These are phyloP conservation scores for Zosterops borbonicus DNA, from an alignment of 2,113 vertebrate species.

Conservation along the genomic window DNA sequence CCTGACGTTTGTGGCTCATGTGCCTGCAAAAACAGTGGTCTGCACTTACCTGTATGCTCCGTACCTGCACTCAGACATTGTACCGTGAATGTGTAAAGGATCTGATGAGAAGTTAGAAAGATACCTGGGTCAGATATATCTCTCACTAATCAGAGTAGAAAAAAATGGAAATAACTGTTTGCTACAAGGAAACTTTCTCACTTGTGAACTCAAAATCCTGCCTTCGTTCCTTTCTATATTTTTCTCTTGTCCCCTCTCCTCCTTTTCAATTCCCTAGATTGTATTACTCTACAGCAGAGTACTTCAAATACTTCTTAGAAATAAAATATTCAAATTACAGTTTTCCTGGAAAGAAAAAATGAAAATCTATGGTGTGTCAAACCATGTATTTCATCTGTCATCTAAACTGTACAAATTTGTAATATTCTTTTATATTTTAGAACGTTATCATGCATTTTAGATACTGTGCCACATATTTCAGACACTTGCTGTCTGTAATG, in stretches of 20 bases:
- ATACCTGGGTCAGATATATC: not conserved
- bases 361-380: constrained; percentile 30
- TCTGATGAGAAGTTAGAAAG: not conserved
- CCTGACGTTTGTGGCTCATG: not conserved
- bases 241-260: not conserved
- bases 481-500: constrained; percentile 7
- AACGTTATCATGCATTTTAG: constrained; percentile 31
- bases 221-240: not conserved
- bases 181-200: not conserved
- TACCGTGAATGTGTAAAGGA: not conserved
- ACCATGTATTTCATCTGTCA: constrained; percentile 49
- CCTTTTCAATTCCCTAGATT: not conserved
- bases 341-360: constrained; percentile 9
- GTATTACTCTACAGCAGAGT: not conserved
- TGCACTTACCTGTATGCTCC: not conserved
- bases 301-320: not conserved
- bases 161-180: not conserved
- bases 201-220: not conserved
- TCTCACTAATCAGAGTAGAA: not conserved
- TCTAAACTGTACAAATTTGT: constrained; percentile 36
- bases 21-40: not conserved
- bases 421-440: constrained; percentile 60
- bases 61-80: not conserved
- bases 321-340: not conserved
- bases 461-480: constrained; percentile 18